Evolutionary conservation across 2,888 invertebrate species (phyloP).

Genomic region (Celastrina argiolus): DNA sequence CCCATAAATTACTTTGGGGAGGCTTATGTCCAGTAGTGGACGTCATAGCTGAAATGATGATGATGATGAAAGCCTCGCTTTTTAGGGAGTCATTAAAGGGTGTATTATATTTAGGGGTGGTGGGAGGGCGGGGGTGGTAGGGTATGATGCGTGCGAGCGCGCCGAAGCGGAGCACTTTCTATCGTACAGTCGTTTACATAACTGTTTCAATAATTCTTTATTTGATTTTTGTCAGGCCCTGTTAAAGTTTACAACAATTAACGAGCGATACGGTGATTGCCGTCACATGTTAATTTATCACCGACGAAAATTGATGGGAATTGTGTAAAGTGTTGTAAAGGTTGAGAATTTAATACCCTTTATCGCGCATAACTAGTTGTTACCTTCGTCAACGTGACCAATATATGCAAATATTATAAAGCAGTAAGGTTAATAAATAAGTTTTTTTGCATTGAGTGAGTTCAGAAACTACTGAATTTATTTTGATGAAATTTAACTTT

Average conservation of each 20-base stretch:
- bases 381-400: no score
- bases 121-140: neutral
- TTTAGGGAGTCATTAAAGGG: no score
- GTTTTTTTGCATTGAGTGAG: no score
- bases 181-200: constrained; percentile 27
- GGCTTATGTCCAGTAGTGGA: no score
- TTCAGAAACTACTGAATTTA: no score
- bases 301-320: neutral
- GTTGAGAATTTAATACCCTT: neutral
- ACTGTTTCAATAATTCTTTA: neutral
- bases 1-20: no score
- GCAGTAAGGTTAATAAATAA: no score
- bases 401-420: no score
- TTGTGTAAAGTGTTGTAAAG: neutral
- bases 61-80: no score
- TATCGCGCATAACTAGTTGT: no score
- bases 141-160: neutral
- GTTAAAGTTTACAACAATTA: neutral
- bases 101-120: neutral
- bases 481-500: no score
- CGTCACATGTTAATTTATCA: neutral
- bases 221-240: neutral
- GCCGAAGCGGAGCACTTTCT: constrained; percentile 30
- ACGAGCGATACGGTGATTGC: neutral
- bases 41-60: no score